Percentiles rank a stretch among this genome's conserved stretches.
These are phyloP conservation scores for Monarcha castaneiventris DNA, from an alignment of 2,113 vertebrate species.

Conservation along the genomic window DNA sequence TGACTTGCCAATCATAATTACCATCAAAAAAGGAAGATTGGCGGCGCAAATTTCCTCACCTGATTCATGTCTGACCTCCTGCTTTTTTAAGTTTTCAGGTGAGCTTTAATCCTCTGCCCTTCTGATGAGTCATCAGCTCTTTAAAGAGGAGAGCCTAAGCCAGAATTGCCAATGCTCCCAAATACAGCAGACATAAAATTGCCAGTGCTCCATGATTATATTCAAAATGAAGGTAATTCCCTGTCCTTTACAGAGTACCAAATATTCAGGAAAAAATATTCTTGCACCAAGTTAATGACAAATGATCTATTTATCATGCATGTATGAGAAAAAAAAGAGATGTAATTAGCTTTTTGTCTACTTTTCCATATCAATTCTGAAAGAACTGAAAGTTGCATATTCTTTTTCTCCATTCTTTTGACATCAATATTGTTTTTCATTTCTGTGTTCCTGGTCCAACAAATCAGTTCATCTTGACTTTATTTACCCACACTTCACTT, in stretches of 20 bases:
- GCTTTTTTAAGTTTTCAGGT: background rate
- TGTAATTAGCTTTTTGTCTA: background rate
- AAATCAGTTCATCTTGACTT: background rate
- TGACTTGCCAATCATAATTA: background rate
- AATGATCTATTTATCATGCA: background rate
- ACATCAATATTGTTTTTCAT: background rate
- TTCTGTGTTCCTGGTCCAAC: background rate
- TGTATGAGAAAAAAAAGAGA: background rate
- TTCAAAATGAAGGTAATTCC: background rate
- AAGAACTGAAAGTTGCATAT: background rate
- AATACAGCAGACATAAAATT: background rate
- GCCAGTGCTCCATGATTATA: background rate
- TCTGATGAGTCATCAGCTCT: background rate
- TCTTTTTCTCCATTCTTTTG: background rate
- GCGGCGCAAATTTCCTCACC: background rate
- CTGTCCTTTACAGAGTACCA: background rate
- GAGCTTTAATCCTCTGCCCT: background rate
- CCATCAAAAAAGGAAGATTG: background rate
- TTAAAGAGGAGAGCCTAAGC: background rate
- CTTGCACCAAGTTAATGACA: background rate
- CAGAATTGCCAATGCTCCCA: background rate
- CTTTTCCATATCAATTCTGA: background rate
- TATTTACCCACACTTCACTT: background rate
- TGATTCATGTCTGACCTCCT: background rate
- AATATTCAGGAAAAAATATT: background rate